Base-by-base conservation (phyloP, 2,797 vertebrate genomes). In the Ara ararauna region DNA sequence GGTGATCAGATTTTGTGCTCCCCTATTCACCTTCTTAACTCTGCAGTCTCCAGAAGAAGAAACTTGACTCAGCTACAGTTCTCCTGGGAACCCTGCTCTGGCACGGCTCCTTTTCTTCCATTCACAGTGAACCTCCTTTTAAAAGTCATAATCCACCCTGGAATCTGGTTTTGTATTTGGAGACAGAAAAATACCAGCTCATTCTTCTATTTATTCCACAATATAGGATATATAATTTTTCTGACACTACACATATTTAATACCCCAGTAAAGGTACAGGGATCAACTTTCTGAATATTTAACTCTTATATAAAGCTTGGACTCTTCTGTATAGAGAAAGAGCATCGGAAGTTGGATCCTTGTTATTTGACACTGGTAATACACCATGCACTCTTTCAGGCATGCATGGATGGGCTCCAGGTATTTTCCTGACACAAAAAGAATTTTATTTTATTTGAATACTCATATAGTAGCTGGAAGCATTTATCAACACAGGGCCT, bases 401-500 rank as follows among this genome's bases (percentile, higher is more conserved):
- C 72, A 48, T 79, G 90, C 85, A 47, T 90, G 79, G 92, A 80
- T 83, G 22, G 54, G 58, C 60, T 97, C 70, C 93, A 97, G 94
- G 79, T 95, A 95, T 74, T 93, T 71, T 80, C 58, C 53, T 61
- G 30, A 94, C 75, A 93, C 27, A 66, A 83, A 83, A 95, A 96
- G 42, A 86, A 86, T 64, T 88, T 90, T 83, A 44, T 84, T 87
- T 60, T 64, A 74, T 96, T 93, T 87, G 56, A 94, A 87, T 83
- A 64, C 38, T 86, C 79, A 89, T 79, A 48, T 56, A 80, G 73
- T 93, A 82, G 70, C 68, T 96, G 90, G 88, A 92, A 93, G 72
- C n/a, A 74, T 85, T 94, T 97, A 81, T 95, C 75, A 88, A 51
- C 77, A 84, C 84, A 95, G n/a, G 65, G 74, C 71, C 72, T 95